Conservation (phyloP, 2,888 invertebrate genomes). For the Tetranychus truncatus region DNA sequence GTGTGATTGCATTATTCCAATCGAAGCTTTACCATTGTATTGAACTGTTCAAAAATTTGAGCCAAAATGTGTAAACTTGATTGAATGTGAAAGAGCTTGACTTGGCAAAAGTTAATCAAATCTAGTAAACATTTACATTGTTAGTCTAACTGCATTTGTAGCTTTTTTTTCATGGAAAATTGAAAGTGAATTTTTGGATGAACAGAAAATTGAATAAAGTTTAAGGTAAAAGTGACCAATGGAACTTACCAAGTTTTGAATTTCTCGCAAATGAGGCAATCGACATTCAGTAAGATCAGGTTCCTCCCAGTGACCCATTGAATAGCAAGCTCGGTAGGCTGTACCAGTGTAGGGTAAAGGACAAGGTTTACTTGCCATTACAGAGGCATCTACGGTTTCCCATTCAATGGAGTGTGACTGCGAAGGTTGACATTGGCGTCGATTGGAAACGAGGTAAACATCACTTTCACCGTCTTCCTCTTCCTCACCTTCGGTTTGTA, state of each 20-base stretch:
- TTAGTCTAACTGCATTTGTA: neutral
- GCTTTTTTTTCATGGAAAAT: too few relatives aligned
- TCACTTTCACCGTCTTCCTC: neutral
- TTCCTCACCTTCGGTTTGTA: neutral
- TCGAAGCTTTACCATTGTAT: too few relatives aligned
- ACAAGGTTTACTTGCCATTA: conserved; percentile 26
- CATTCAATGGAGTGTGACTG: conserved; percentile 21
- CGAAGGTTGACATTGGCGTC: neutral
- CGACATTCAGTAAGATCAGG: conserved; percentile 28
- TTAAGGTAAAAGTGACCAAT: neutral
- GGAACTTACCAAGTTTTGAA: conserved; percentile 26
- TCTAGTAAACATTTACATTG: neutral
- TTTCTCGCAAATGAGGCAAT: conserved; percentile 26
- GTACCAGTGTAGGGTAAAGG: conserved; percentile 27
- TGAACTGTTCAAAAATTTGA: too few relatives aligned
- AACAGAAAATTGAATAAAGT: neutral
- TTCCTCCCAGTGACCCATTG: conserved; percentile 26
- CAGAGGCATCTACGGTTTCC: conserved; percentile 27
- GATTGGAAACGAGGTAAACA: neutral
- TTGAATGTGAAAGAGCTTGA: too few relatives aligned
- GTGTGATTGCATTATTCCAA: too few relatives aligned
- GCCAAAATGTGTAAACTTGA: too few relatives aligned
- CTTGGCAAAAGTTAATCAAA: too few relatives aligned
- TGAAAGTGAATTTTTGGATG: neutral
- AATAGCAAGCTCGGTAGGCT: conserved; percentile 27